Evolutionary conservation across 1,140 invertebrate genomes (phyloP), one percentile per base, ranked within the genome.

Genomic region (Augochlora pura): DNA sequence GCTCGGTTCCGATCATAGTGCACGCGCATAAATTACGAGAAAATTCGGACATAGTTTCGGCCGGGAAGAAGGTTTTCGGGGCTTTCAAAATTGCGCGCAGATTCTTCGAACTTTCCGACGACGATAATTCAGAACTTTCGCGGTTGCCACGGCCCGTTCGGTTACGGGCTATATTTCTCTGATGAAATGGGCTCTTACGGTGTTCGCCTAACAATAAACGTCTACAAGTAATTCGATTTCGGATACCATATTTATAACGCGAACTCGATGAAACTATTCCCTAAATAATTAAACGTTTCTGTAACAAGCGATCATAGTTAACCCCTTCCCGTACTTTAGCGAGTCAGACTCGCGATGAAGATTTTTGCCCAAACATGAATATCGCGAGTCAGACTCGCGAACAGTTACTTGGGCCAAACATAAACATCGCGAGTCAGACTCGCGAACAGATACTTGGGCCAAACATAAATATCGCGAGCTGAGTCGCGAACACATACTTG

Each of bases 121-220:
- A 72, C 77, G 62, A 86, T 86, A 83, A 86, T 64, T 86, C 81
- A 86, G 73, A 85, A 86, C 68, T 85, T 85, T 85, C 52, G 32
- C 2, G 57, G 27, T 49, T 64, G 39, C 42, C 82, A 63, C 59
- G 54, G 2, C 21, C 60, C 10, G 39, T 23, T 38, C 42, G 7
- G 21, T 49, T 77, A 81, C 73, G 39, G 64, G 77, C 77, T 79
- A 74, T 79, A 74, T 79, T 54, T 79, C 77, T 79, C 68, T 57
- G 68, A 78, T 42, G 59, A n/a, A 39, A 38, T 27, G 16, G 46
- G 23, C 25, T 54, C 76, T 42, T n/a, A 18, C 14, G 2, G 21
- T 52, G 21, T 70, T 39, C 25, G 27, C 21, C 23, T 18, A 52
- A 52, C 21, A 57, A 57, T 57, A 57, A 57, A 1, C 25, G 7